phyloP scores from a whole-genome alignment of 2,113 vertebrate species.

The Pseudonaja textilis region DNA sequence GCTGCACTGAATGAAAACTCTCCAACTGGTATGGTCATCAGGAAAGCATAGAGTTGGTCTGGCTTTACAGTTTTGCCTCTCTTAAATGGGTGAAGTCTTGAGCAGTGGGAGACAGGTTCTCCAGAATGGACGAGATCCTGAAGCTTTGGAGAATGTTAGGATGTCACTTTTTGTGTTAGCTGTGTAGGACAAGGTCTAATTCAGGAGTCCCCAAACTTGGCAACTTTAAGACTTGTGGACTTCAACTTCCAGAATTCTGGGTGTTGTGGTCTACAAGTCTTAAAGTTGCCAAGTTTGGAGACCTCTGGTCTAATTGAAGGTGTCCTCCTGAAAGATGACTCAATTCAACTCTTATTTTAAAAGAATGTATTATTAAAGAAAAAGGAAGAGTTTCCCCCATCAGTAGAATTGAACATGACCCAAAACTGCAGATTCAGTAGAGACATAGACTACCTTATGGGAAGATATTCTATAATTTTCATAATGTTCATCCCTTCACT shows the following conservation, averaged over 20 bases:
- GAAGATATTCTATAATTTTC: neutral
- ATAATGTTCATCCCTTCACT: neutral
- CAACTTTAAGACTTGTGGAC: no score
- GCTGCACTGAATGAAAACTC: neutral
- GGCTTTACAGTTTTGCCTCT: neutral
- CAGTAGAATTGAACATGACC: neutral
- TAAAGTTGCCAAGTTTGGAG: no score
- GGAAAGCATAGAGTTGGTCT: neutral
- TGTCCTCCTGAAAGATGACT: neutral
- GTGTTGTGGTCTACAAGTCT: no score
- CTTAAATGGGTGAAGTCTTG: neutral
- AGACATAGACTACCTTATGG: neutral
- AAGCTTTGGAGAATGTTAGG: neutral
- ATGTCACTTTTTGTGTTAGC: no score
- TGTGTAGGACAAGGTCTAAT: neutral
- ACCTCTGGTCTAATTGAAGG: neutral
- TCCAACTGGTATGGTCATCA: no score
- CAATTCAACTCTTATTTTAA: neutral
- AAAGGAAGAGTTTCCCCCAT: neutral
- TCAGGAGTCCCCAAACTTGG: no score
- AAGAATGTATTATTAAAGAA: neutral
- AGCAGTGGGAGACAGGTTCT: neutral
- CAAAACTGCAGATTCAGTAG: neutral
- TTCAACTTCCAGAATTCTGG: no score
- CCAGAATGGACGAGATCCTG: neutral